These are phyloP conservation scores for Eulemur coronatus DNA, from an alignment of 2,797 vertebrate species.

Conservation along the genomic window DNA sequence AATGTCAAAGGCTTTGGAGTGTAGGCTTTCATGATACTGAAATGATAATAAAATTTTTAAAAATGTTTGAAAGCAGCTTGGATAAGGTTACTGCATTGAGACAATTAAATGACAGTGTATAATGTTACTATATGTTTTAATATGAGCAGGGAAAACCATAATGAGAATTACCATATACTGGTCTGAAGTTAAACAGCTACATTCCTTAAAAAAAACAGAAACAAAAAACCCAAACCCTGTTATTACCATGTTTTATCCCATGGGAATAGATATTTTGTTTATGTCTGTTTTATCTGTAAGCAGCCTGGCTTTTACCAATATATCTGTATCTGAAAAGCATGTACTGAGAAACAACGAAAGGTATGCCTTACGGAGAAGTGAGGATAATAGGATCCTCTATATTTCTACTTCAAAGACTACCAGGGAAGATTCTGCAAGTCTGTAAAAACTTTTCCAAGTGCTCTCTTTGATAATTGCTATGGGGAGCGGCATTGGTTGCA, in stretches of 20 bases:
- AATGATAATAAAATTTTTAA: conserved; percentile 58
- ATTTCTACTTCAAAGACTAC: conserved; percentile 65
- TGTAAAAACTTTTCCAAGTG: conserved; percentile 21
- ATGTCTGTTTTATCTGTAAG: conserved; percentile 28
- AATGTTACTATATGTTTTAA: conserved; percentile 47
- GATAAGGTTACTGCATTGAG: conserved; percentile 55
- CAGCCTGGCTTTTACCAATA: conserved; percentile 64
- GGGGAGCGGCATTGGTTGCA: not conserved
- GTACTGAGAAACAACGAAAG: conserved; percentile 44
- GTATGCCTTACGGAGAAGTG: not conserved
- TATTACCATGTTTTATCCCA: not conserved
- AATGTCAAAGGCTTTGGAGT: conserved; percentile 47
- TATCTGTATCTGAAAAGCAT: not conserved
- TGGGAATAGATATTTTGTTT: not conserved
- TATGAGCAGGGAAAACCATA: conserved; percentile 25
- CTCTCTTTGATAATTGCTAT: conserved; percentile 39
- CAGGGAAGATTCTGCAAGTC: not conserved
- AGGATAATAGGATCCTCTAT: conserved; percentile 28
- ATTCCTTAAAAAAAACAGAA: not conserved
- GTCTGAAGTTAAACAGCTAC: not conserved
- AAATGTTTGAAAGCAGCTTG: conserved; percentile 33
- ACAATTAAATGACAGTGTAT: conserved; percentile 46
- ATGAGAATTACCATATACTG: conserved; percentile 32
- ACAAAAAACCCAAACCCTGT: not conserved
- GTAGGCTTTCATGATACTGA: conserved; percentile 62